Conservation (phyloP, 2,888 invertebrate species). For the Cenopis cana region DNA sequence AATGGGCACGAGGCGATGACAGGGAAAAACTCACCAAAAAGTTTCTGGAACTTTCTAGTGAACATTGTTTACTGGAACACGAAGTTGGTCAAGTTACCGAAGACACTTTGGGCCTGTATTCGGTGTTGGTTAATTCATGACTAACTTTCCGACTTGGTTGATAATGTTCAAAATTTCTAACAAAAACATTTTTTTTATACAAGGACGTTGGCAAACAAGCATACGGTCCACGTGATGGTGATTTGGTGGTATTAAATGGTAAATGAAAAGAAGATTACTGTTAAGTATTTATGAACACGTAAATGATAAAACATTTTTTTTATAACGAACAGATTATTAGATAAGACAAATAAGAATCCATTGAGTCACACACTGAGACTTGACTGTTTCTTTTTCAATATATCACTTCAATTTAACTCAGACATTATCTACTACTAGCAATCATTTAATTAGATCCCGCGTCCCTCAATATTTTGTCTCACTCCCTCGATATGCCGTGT, state of each 20-base stretch:
- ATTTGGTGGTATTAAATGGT: not conserved
- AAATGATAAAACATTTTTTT: not conserved
- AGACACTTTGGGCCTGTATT: not conserved
- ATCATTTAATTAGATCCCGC: constrained; percentile 43
- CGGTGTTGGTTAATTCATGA: not conserved
- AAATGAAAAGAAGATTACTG: not conserved
- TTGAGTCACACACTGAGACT: not conserved
- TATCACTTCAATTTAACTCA: constrained; percentile 1
- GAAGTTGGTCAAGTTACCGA: constrained; percentile 15
- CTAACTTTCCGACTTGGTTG: not conserved
- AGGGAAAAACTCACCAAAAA: constrained; percentile 25
- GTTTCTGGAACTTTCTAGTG: constrained; percentile 31
- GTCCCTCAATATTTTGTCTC: not conserved
- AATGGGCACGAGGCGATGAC: constrained; percentile 43
- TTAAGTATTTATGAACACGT: not conserved
- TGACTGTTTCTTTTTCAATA: not conserved
- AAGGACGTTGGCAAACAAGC: no score
- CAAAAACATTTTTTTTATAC: no score
- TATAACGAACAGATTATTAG: not conserved
- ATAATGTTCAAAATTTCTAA: not conserved
- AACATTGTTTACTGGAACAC: constrained; percentile 26
- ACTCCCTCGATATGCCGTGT: no score
- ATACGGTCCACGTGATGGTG: no score
- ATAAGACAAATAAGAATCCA: not conserved
- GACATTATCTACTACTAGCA: constrained; percentile 28